A percentile compares a stretch with the other conserved stretches of the same genome.
These are phyloP conservation scores for Proisotoma minuta DNA, from an alignment of 2,888 invertebrate genomes.

Conservation along the genomic window DNA sequence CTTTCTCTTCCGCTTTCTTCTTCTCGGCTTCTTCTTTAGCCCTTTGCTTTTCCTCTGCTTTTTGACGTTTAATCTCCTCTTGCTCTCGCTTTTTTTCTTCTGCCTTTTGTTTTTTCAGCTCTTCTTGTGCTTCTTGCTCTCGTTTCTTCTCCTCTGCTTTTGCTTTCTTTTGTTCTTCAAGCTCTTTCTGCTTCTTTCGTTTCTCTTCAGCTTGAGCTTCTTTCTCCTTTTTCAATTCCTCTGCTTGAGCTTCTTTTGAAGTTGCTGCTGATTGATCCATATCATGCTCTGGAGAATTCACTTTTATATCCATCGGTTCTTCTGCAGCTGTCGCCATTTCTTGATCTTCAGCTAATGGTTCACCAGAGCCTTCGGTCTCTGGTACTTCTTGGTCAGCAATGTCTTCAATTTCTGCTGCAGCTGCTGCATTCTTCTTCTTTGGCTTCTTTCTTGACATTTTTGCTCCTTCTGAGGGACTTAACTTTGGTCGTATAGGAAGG, in stretches of 20 bases:
- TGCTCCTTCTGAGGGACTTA: constrained; percentile 50
- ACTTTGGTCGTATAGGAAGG: constrained; percentile 61
- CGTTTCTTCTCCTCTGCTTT: constrained; percentile 17
- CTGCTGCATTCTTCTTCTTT: constrained; percentile 2
- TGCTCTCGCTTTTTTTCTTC: constrained; percentile 48
- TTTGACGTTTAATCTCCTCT: constrained; percentile 52
- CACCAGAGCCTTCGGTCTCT: constrained; percentile 19
- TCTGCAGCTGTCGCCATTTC: constrained; percentile 2
- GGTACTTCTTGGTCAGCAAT: constrained; percentile 34
- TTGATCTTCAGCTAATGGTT: constrained; percentile 11
- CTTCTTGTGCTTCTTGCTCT: constrained; percentile 18
- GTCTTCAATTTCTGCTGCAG: constrained; percentile 7
- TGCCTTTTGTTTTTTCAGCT: constrained; percentile 14
- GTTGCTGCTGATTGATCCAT: constrained; percentile 1
- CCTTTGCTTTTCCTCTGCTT: constrained; percentile 48
- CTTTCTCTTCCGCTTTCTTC: constrained; percentile 52
- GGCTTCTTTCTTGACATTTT: constrained; percentile 25
- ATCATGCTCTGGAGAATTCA: constrained; percentile 1
- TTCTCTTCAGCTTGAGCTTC: constrained; percentile 6
- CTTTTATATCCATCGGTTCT: not conserved
- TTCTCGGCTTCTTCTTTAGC: constrained; percentile 53
- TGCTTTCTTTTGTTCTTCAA: constrained; percentile 17
- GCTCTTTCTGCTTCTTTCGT: constrained; percentile 10
- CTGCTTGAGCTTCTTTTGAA: not conserved
- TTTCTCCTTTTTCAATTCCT: constrained; percentile 10